Evolutionary conservation across 2,113 vertebrate species (phyloP).

Genomic region (Machaerirhynchus nigripectus): DNA sequence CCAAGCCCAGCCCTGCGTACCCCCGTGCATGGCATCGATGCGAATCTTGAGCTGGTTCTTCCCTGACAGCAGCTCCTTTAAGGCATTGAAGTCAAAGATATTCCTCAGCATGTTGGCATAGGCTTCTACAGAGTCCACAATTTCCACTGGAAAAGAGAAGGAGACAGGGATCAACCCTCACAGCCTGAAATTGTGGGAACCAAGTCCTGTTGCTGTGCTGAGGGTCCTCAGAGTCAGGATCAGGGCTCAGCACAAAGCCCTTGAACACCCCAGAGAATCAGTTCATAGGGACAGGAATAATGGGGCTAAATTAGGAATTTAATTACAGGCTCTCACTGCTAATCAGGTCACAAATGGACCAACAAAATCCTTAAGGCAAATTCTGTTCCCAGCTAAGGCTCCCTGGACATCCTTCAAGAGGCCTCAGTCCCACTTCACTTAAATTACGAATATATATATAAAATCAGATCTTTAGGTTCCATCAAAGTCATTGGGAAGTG

Average conservation of each 20-base stretch:
- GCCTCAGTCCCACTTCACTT: not conserved
- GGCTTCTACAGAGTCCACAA: slow-evolving; percentile 93
- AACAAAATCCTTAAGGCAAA: not conserved
- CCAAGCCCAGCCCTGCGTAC: slow-evolving; percentile 52
- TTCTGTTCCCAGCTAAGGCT: not conserved
- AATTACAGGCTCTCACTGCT: not conserved
- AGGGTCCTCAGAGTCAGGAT: not conserved
- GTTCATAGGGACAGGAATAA: not conserved
- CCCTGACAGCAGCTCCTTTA: slow-evolving; percentile 93
- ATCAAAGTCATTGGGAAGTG: not conserved
- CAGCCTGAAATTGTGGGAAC: not conserved
- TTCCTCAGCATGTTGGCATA: slow-evolving; percentile 91
- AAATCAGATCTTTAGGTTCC: not conserved
- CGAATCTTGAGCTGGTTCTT: slow-evolving; percentile 88
- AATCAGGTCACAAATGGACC: not conserved
- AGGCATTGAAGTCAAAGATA: slow-evolving; percentile 91
- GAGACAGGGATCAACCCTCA: not conserved
- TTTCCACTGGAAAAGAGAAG: slow-evolving; percentile 82
- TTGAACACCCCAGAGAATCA: not conserved
- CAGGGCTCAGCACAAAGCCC: not conserved
- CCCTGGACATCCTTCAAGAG: not conserved
- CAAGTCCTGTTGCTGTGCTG: not conserved
- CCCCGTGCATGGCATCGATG: slow-evolving; percentile 97
- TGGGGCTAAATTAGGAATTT: not conserved
- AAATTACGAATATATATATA: not conserved